Conservation (phyloP, 92 coral and sea anemone genomes). For the Isaurus tuberculatus region DNA sequence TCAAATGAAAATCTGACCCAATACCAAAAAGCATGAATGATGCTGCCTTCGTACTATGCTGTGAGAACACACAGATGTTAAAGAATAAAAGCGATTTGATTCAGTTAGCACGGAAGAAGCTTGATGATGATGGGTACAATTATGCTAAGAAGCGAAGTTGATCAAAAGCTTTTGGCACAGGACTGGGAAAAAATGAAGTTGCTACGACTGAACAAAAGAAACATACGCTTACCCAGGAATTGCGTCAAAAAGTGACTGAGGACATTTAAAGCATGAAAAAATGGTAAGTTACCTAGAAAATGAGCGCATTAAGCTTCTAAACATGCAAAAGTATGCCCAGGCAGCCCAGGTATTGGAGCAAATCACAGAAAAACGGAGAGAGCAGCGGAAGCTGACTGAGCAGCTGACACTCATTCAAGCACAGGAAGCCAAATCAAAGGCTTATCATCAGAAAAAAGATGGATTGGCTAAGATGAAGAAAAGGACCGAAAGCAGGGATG, state of each 20-base stretch:
- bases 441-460: slow-evolving; percentile 46
- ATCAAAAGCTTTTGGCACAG: slow-evolving; percentile 59
- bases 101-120: slow-evolving; percentile 46
- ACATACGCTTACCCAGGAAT: slow-evolving; percentile 55
- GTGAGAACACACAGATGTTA: slow-evolving; percentile 42
- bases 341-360: slow-evolving; percentile 51
- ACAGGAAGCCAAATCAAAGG: slow-evolving; percentile 66
- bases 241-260: slow-evolving; percentile 53
- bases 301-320: slow-evolving; percentile 38
- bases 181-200: slow-evolving; percentile 17
- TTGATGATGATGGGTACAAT: slow-evolving; percentile 53
- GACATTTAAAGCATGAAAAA: slow-evolving; percentile 58
- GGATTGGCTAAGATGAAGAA: slow-evolving; percentile 24
- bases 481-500: slow-evolving; percentile 30
- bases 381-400: slow-evolving; percentile 48
- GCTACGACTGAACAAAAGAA: slow-evolving; percentile 44
- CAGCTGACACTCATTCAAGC: slow-evolving; percentile 55
- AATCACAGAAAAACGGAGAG: slow-evolving; percentile 57
- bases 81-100: slow-evolving; percentile 17
- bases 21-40: slow-evolving; percentile 55
- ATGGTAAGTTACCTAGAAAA: slow-evolving; percentile 49
- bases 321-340: slow-evolving; percentile 63
- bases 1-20: slow-evolving; percentile 32
- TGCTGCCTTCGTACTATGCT: slow-evolving; percentile 57
- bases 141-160: slow-evolving; percentile 62